A percentile compares a stretch with the other conserved stretches of the same genome.
Evolutionary conservation across 2,797 vertebrate genomes (phyloP).

Genomic region (Catostomus latipinnis): DNA sequence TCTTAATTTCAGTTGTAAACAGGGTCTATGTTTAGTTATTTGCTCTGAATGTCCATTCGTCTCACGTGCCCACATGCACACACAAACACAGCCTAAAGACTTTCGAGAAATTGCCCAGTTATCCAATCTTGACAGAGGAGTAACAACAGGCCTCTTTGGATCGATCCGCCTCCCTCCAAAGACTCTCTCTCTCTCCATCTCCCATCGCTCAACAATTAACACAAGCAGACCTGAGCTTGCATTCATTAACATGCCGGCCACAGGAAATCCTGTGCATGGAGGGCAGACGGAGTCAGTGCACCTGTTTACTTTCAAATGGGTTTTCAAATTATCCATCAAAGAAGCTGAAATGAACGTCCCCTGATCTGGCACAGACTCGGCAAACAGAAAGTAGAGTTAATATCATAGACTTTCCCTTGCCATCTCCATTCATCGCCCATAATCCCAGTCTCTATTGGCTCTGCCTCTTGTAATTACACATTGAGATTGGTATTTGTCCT

Average conservation of each 20-base stretch:
- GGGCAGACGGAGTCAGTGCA: constrained; percentile 30
- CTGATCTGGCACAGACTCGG: constrained; percentile 59
- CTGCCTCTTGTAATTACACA: constrained; percentile 62
- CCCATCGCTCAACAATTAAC: constrained; percentile 62
- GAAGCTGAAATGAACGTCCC: constrained; percentile 67
- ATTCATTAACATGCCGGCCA: constrained; percentile 52
- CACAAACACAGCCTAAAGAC: constrained; percentile 16
- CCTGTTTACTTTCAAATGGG: constrained; percentile 66
- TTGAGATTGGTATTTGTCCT: constrained; percentile 66
- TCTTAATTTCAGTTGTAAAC: no score
- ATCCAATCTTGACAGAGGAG: constrained; percentile 53
- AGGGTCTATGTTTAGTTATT: background rate
- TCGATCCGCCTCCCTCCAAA: constrained; percentile 43
- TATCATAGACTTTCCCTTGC: constrained; percentile 55
- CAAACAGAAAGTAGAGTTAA: constrained; percentile 54
- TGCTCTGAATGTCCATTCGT: constrained; percentile 1
- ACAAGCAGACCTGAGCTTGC: constrained; percentile 56
- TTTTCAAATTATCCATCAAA: constrained; percentile 73
- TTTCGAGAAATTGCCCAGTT: constrained; percentile 30
- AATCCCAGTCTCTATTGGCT: constrained; percentile 61
- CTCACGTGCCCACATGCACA: constrained; percentile 9
- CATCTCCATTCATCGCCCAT: constrained; percentile 60
- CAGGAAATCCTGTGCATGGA: constrained; percentile 31
- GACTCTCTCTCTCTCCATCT: constrained; percentile 20
- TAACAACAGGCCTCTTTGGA: constrained; percentile 29